Conservation (phyloP, 2,113 vertebrate species). For the Dascyllus trimaculatus region DNA sequence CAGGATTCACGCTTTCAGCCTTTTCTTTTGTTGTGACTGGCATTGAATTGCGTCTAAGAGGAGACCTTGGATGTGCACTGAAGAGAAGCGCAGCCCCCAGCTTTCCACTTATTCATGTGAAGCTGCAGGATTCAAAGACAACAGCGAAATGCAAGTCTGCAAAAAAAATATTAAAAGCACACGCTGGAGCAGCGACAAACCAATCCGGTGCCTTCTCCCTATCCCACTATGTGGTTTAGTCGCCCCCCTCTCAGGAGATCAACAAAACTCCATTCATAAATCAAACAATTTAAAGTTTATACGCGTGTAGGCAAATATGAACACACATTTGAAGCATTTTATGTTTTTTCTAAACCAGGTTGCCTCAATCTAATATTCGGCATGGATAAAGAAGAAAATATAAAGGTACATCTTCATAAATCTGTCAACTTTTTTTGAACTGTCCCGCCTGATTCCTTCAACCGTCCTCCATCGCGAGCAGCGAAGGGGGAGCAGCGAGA, state of each 20-base stretch:
- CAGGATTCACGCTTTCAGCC: neutral
- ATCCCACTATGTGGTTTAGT: neutral
- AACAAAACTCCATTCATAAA: conserved; percentile 23
- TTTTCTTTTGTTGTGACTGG: neutral
- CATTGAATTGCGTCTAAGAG: neutral
- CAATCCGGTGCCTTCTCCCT: neutral
- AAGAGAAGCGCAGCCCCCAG: neutral
- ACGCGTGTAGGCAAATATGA: accelerated
- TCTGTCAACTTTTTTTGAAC: neutral
- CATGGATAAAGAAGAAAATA: accelerated
- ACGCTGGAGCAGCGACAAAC: neutral
- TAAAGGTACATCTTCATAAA: accelerated
- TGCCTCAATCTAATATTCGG: neutral
- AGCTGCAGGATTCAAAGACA: neutral
- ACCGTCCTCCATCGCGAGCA: accelerated
- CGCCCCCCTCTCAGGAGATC: accelerated
- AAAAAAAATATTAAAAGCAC: neutral
- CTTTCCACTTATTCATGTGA: neutral
- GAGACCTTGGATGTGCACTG: conserved; percentile 29
- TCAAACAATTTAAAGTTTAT: neutral
- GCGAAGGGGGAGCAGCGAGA: accelerated
- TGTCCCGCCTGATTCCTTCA: neutral
- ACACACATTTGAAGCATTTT: accelerated
- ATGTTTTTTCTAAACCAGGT: accelerated
- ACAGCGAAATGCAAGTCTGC: neutral